Evolutionary conservation across 2,888 invertebrate genomes (phyloP), one percentile per base, ranked within the genome.

Genomic region (Drosophila imparisetae): DNA sequence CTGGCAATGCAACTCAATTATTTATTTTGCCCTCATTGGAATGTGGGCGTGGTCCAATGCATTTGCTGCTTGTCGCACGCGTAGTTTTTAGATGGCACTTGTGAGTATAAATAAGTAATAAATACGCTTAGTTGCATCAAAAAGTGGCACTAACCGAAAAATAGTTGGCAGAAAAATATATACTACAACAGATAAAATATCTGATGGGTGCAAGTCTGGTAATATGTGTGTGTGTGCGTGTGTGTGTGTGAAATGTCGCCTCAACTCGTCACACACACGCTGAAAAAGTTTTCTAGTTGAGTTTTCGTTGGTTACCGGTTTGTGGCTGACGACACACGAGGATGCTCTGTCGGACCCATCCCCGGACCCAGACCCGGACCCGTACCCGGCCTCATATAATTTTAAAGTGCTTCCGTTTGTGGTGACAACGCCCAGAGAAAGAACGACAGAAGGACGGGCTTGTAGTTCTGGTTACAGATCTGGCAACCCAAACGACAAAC

Each of bases 401-500:
- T 86, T 86, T 90, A 86, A 86, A 86, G 86, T 90, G 90, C 86
- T 86, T 86, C 86, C 86, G 86, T 81, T 86, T 86, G 90, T 82
- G 90, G 90, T 73, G 73, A 74, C 81, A 81, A 67, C 70, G 78
- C 63, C 74, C 67, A 65, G 67, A 67, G 76, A 68, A 50, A 60
- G 54, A 52, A 48, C 50, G 32, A 40, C 59, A 21, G 38, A 48
- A 45, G 50, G 74, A 49, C 50, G 75, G 64, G 36, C 59, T 50
- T 65, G 24, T 42, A 58, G 79, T 48, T 79, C 21, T 75, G 75
- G 62, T 66, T 79, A 48, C 57, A 49, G 69, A 58, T 63, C 50
- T 75, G 72, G 55, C 72, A 66, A 69, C 55, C 78, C 84, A 48
- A 74, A 75, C 79, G 79, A 81, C 84, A 84, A 84, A 89, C 84